A percentile compares a stretch with the other conserved stretches of the same genome.
phyloP scores from a whole-genome alignment of 2,797 vertebrate species.

The Chaetodon trifasciatus region DNA sequence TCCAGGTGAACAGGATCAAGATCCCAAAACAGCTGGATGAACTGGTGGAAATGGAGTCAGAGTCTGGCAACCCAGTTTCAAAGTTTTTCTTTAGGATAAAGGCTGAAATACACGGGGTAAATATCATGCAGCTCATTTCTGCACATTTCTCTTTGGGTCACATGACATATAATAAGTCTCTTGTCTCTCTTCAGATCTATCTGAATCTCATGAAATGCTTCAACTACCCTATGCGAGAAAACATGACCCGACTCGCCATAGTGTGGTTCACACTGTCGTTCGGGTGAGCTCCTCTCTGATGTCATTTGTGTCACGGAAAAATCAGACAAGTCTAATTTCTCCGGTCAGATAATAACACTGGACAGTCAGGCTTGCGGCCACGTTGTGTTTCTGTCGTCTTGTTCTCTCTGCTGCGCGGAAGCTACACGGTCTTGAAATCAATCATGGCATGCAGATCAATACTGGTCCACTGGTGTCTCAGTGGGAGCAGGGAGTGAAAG shows the following conservation, averaged over 20 bases:
- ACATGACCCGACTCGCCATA: constrained; percentile 92
- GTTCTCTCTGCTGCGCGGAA: constrained; percentile 57
- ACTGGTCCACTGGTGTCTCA: constrained; percentile 45
- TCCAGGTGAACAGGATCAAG: constrained; percentile 97
- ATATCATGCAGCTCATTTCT: constrained; percentile 39
- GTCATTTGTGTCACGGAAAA: constrained; percentile 31
- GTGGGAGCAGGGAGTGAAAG: constrained; percentile 32
- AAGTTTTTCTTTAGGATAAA: constrained; percentile 92
- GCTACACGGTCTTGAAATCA: constrained; percentile 61
- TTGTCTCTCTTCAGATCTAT: constrained; percentile 90
- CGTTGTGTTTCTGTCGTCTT: constrained; percentile 65
- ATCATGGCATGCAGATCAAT: constrained; percentile 67
- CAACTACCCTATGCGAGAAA: constrained; percentile 95
- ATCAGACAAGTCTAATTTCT: constrained; percentile 31
- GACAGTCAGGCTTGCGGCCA: constrained; percentile 27
- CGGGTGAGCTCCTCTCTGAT: constrained; percentile 88
- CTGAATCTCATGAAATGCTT: constrained; percentile 96
- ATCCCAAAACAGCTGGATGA: constrained; percentile 96
- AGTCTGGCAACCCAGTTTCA: constrained; percentile 90
- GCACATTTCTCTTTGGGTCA: neutral
- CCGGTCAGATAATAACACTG: constrained; percentile 46
- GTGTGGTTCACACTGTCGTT: constrained; percentile 98
- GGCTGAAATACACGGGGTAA: constrained; percentile 92
- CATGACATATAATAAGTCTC: neutral
- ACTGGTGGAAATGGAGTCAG: constrained; percentile 94